These are phyloP conservation scores for Chymomyza procnemis DNA, from an alignment of 2,888 invertebrate genomes.

Conservation along the genomic window DNA sequence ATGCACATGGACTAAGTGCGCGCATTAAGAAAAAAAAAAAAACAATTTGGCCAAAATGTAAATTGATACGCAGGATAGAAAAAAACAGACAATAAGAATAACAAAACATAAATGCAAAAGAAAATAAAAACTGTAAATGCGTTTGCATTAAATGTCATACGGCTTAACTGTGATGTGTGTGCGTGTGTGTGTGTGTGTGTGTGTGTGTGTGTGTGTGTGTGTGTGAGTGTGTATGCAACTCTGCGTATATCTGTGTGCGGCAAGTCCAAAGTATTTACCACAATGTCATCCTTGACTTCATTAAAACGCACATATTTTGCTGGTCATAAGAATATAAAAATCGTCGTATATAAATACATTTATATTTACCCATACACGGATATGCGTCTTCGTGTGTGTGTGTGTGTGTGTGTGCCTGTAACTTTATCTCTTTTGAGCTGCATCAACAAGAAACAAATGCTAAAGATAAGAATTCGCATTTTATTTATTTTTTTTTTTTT, in stretches of 20 bases:
- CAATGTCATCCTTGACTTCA: constrained; percentile 76
- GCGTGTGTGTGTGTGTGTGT: constrained; percentile 10
- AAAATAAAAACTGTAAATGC: constrained; percentile 55
- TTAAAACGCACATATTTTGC: constrained; percentile 63
- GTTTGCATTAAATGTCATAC: neutral
- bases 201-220: constrained; percentile 8
- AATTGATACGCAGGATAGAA: constrained; percentile 2
- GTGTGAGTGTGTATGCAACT: too few species aligned
- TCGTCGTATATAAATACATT: constrained; percentile 4
- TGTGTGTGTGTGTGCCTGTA: constrained; percentile 28
- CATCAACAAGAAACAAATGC: constrained; percentile 3
- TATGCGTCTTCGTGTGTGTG: neutral
- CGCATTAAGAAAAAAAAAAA: neutral
- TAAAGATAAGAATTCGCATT: neutral
- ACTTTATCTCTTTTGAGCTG: constrained; percentile 33
- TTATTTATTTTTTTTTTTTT: neutral
- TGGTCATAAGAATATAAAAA: constrained; percentile 16
- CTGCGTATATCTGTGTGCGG: constrained; percentile 14
- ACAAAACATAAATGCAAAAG: constrained; percentile 21
- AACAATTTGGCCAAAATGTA: constrained; percentile 1
- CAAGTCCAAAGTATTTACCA: constrained; percentile 41
- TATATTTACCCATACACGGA: neutral
- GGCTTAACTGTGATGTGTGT: neutral
- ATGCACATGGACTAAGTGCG: constrained; percentile 12
- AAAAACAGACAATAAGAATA: constrained; percentile 10